A percentile compares a stretch with the other conserved stretches of the same genome.
These are phyloP conservation scores for Leptatherina wallacei DNA, from an alignment of 2,797 vertebrate genomes.

Conservation along the genomic window DNA sequence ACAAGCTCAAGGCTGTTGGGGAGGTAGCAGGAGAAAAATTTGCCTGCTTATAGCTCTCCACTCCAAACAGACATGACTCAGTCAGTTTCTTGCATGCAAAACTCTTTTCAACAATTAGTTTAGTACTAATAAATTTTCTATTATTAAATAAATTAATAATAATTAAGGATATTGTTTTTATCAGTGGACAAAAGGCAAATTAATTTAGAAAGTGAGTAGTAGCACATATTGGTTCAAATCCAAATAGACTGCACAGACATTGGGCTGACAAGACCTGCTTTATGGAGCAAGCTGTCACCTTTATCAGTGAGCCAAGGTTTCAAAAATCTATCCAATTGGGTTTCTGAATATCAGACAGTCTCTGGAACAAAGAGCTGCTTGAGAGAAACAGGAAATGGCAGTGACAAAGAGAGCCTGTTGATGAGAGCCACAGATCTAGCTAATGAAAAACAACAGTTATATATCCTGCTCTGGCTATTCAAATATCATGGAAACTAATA, in stretches of 20 bases:
- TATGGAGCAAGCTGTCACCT: slow-evolving; percentile 68
- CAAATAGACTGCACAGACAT: slow-evolving; percentile 9
- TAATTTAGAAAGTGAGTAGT: slow-evolving; percentile 7
- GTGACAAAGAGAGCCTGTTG: slow-evolving; percentile 75
- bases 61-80: slow-evolving; percentile 27
- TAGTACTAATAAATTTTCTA: no score
- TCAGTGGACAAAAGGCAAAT: not conserved
- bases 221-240: slow-evolving; percentile 18
- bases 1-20: slow-evolving; percentile 45
- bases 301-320: slow-evolving; percentile 65
- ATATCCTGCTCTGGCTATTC: slow-evolving; percentile 34
- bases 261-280: slow-evolving; percentile 61
- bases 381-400: slow-evolving; percentile 76
- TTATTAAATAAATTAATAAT: no score
- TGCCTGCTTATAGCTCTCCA: slow-evolving; percentile 45
- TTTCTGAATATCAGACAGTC: slow-evolving; percentile 75
- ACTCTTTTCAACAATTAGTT: not conserved
- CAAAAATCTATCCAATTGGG: slow-evolving; percentile 70
- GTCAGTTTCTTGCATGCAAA: not conserved
- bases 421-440: slow-evolving; percentile 66
- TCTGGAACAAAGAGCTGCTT: slow-evolving; percentile 75
- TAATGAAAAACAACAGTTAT: slow-evolving; percentile 57
- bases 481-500: slow-evolving; percentile 42
- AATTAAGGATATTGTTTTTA: not conserved
- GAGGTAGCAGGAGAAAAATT: slow-evolving; percentile 42